These are phyloP conservation scores for Polyploca ridens DNA, from an alignment of 2,888 invertebrate genomes.

Conservation along the genomic window DNA sequence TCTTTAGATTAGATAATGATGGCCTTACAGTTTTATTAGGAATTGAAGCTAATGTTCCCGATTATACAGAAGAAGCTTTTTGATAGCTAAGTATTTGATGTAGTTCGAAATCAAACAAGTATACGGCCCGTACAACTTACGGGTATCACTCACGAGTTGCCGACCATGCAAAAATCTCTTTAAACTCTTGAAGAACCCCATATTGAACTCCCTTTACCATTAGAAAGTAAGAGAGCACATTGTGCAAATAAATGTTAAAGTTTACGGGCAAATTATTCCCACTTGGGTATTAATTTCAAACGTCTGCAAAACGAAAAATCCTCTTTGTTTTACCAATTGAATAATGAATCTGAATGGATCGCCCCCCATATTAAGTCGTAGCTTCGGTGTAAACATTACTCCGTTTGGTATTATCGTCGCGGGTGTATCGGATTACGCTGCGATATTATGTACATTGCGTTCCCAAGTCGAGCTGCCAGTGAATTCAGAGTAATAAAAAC, in stretches of 20 bases:
- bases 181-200: too few species aligned
- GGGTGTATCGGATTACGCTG: constrained; percentile 48
- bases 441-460: constrained; percentile 36
- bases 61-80: not conserved
- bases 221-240: not conserved
- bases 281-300: not conserved
- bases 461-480: constrained; percentile 28
- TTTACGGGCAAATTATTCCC: not conserved
- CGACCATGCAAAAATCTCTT: too few species aligned
- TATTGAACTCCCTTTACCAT: too few species aligned
- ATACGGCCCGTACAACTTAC: too few species aligned
- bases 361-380: constrained; percentile 47
- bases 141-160: too few species aligned
- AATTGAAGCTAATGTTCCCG: not conserved
- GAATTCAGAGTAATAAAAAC: constrained; percentile 46
- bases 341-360: constrained; percentile 52
- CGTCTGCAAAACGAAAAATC: not conserved
- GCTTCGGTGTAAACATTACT: constrained; percentile 51
- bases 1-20: not conserved
- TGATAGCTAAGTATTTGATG: too few species aligned
- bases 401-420: constrained; percentile 43
- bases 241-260: not conserved
- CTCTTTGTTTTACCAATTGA: constrained; percentile 43
- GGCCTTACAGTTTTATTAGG: not conserved
- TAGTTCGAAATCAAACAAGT: too few species aligned